phyloP scores from a whole-genome alignment of 2,797 vertebrate species.

The Myripristis jacobus region DNA sequence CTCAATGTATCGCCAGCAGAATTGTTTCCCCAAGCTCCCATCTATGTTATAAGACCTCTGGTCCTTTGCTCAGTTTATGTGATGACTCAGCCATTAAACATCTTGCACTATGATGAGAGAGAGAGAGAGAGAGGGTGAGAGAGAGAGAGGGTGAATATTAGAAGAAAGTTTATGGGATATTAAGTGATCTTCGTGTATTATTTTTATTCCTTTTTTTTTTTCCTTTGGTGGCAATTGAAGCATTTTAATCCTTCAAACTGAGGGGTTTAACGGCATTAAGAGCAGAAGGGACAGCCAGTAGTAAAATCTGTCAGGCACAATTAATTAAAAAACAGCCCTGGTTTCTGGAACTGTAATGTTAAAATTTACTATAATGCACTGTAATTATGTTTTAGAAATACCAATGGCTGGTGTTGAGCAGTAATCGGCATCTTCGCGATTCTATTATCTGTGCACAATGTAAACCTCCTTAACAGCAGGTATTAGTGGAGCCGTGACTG shows the following conservation, averaged over 20 bases:
- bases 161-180: constrained; percentile 8
- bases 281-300: not conserved
- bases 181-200: not conserved
- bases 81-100: not conserved
- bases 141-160: constrained; percentile 13
- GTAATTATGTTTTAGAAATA: not conserved
- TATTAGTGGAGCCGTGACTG: constrained; percentile 26
- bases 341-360: constrained; percentile 17
- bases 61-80: not conserved
- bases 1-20: not conserved
- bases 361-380: not conserved
- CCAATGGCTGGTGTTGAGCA: not conserved
- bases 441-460: not conserved
- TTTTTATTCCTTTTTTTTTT: constrained; percentile 10
- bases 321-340: not conserved
- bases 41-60: not conserved
- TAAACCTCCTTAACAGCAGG: constrained; percentile 6
- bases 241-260: constrained; percentile 3
- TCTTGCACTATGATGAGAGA: constrained; percentile 6
- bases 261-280: not conserved
- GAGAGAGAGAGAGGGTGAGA: too few relatives aligned
- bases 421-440: not conserved
- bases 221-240: constrained; percentile 32
- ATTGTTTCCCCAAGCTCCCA: not conserved
- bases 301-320: not conserved